phyloP scores from a whole-genome alignment of 1,140 invertebrate species.

The Drosophila kurseongensis region DNA sequence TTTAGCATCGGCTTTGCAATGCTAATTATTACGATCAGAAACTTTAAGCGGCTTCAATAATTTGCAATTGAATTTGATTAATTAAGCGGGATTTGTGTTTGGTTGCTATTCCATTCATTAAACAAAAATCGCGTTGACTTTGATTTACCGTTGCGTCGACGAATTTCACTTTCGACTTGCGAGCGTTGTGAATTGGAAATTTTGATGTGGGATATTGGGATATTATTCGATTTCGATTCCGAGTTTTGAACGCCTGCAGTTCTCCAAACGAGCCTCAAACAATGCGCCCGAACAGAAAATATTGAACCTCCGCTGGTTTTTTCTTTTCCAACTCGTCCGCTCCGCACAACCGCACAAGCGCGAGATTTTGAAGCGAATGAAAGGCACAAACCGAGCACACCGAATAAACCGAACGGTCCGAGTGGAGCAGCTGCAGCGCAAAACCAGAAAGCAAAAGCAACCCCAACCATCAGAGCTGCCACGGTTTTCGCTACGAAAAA shows the following conservation, averaged over 20 bases:
- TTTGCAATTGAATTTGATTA: constrained; percentile 42
- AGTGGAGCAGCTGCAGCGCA: constrained; percentile 59
- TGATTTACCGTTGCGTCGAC: constrained; percentile 68
- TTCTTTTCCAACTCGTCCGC: constrained; percentile 49
- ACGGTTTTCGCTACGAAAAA: neutral
- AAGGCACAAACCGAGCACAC: constrained; percentile 11
- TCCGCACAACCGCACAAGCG: constrained; percentile 73
- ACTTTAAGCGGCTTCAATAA: constrained; percentile 22
- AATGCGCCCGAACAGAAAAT: constrained; percentile 50
- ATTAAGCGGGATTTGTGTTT: constrained; percentile 37
- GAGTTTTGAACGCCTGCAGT: constrained; percentile 56
- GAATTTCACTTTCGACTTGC: constrained; percentile 76
- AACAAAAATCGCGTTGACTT: constrained; percentile 63
- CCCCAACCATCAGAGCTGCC: constrained; percentile 6
- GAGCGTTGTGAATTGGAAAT: constrained; percentile 16
- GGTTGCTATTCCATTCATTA: constrained; percentile 62
- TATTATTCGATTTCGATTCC: constrained; percentile 33
- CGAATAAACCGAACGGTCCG: constrained; percentile 9
- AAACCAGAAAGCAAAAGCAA: constrained; percentile 51
- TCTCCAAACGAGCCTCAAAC: constrained; percentile 50
- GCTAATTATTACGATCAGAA: constrained; percentile 45
- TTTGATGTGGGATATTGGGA: constrained; percentile 7
- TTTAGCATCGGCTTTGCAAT: constrained; percentile 51
- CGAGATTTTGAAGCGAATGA: constrained; percentile 68
- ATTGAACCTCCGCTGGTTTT: constrained; percentile 47